These are phyloP conservation scores for Telmatherina bonti DNA, from an alignment of 2,797 vertebrate species.

Conservation along the genomic window DNA sequence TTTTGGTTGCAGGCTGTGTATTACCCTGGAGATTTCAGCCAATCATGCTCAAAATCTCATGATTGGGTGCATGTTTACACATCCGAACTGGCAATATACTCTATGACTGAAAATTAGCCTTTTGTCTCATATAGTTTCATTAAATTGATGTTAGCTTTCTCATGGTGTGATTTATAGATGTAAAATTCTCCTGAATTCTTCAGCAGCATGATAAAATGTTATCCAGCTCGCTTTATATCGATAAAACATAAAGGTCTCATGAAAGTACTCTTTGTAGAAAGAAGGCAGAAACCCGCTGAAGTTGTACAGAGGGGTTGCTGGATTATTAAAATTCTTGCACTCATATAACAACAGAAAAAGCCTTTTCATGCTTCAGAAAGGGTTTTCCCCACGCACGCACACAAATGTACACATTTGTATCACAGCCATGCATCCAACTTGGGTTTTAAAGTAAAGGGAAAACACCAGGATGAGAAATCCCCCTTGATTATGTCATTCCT, in stretches of 20 bases:
- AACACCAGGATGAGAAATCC: conserved; percentile 13
- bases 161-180: conserved; percentile 42
- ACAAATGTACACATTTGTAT: conserved; percentile 16
- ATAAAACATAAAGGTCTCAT: conserved; percentile 55
- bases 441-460: conserved; percentile 25
- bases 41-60: conserved; percentile 61
- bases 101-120: conserved; percentile 40
- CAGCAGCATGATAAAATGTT: conserved; percentile 24
- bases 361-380: conserved; percentile 18
- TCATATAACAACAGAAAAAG: conserved; percentile 27
- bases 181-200: conserved; percentile 31
- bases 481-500: conserved; percentile 26
- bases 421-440: background rate
- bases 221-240: background rate
- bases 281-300: conserved; percentile 32
- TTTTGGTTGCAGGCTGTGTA: conserved; percentile 64
- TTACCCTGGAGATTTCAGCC: conserved; percentile 67
- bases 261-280: conserved; percentile 51
- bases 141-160: conserved; percentile 57
- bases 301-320: conserved; percentile 20
- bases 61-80: conserved; percentile 43
- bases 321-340: conserved; percentile 9
- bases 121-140: conserved; percentile 39
- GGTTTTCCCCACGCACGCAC: conserved; percentile 41
- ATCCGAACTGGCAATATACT: conserved; percentile 54